Conservation (phyloP, 1,140 invertebrate genomes). For the Augochlora pura region DNA sequence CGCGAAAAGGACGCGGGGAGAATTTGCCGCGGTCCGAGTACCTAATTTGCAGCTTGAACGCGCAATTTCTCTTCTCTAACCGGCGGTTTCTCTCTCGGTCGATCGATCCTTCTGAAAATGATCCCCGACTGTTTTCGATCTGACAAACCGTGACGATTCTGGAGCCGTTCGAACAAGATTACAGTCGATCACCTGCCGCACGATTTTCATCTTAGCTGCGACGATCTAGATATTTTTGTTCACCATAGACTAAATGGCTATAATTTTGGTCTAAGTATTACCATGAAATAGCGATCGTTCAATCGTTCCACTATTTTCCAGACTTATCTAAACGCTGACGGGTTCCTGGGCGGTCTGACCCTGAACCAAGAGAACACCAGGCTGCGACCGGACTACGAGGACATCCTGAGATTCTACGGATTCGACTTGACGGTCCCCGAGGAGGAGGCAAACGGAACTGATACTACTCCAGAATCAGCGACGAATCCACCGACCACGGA, state of each 20-base stretch:
- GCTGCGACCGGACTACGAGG: conserved; percentile 85
- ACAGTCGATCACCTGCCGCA: too few species aligned
- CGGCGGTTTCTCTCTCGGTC: conserved; percentile 19
- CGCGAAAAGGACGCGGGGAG: background rate
- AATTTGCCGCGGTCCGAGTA: conserved; percentile 4
- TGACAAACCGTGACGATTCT: background rate
- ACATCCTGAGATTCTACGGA: conserved; percentile 87
- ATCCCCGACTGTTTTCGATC: background rate
- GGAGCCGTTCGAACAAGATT: too few species aligned
- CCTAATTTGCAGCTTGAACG: conserved; percentile 14
- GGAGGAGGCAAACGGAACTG: conserved; percentile 41
- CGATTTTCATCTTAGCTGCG: too few species aligned
- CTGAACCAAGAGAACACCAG: conserved; percentile 88
- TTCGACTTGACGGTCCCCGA: conserved; percentile 81
- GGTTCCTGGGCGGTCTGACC: conserved; percentile 88
- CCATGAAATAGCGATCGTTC: background rate
- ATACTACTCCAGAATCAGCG: conserved; percentile 7
- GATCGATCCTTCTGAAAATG: conserved; percentile 18
- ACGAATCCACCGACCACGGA: conserved; percentile 25
- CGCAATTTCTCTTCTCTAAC: conserved; percentile 24
- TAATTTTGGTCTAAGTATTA: too few species aligned
- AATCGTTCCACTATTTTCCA: conserved; percentile 65
- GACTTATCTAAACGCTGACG: conserved; percentile 91
- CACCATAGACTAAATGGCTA: too few species aligned
- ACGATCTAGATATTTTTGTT: too few species aligned